Percentiles rank a stretch among this genome's conserved stretches.
phyloP scores from a whole-genome alignment of 2,888 invertebrate genomes.

The Tiliacea citrago region DNA sequence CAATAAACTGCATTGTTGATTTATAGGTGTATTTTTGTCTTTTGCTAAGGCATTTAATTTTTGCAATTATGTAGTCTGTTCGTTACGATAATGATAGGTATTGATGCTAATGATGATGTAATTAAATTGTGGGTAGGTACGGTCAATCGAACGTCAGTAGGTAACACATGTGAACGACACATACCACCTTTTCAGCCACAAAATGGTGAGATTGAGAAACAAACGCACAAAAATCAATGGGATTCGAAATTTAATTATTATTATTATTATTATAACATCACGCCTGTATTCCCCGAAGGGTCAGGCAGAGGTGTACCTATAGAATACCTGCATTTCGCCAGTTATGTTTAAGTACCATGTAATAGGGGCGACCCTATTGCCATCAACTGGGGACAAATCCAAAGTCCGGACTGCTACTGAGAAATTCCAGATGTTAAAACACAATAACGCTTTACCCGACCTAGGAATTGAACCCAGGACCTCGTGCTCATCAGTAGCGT shows the following conservation, averaged over 20 bases:
- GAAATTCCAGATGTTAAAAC: no score
- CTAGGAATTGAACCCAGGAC: no score
- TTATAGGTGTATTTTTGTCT: constrained; percentile 19
- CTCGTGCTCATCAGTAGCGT: no score
- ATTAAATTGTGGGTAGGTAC: not conserved
- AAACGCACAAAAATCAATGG: not conserved
- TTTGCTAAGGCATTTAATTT: constrained; percentile 1
- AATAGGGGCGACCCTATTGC: no score
- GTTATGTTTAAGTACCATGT: no score
- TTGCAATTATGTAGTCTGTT: constrained; percentile 10
- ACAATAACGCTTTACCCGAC: no score
- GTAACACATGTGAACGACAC: not conserved
- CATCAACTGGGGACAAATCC: no score
- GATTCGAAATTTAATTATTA: not conserved
- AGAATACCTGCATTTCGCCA: no score
- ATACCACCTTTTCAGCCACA: not conserved
- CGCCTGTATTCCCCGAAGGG: not conserved
- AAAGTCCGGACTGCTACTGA: no score
- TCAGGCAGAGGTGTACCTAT: no score
- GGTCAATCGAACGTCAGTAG: no score
- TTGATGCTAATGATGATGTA: not conserved
- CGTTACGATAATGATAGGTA: not conserved
- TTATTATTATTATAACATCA: not conserved
- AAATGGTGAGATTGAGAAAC: not conserved
- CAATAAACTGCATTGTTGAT: constrained; percentile 38